Conservation (phyloP, 1,140 invertebrate species). For the Diprion similis region DNA sequence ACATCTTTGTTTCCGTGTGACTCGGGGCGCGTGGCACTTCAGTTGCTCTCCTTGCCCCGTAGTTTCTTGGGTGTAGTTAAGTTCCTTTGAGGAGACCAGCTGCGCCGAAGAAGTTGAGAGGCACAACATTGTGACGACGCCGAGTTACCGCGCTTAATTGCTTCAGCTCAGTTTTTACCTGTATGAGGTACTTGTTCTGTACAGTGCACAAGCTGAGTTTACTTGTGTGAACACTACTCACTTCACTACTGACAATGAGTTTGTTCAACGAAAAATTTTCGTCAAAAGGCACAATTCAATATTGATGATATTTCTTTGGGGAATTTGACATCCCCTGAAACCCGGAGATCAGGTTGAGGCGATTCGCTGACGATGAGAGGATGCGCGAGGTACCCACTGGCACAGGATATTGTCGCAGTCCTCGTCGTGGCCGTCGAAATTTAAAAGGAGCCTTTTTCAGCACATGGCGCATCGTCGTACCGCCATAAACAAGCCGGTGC, state of each 20-base stretch:
- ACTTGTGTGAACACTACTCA: too few species aligned
- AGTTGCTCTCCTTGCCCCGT: not conserved
- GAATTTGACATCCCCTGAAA: too few species aligned
- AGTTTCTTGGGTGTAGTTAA: constrained; percentile 18
- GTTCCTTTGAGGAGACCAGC: constrained; percentile 25
- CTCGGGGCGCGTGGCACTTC: constrained; percentile 6
- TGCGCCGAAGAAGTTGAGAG: constrained; percentile 20
- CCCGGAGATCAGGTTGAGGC: too few species aligned
- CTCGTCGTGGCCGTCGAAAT: constrained; percentile 39
- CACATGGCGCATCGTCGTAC: constrained; percentile 51
- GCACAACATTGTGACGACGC: constrained; percentile 19
- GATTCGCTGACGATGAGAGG: too few species aligned
- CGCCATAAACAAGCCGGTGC: constrained; percentile 54
- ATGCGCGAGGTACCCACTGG: not conserved
- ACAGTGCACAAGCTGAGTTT: too few species aligned
- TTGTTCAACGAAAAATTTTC: too few species aligned
- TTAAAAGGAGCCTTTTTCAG: constrained; percentile 54
- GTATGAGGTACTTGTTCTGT: too few species aligned
- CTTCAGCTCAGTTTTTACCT: not conserved
- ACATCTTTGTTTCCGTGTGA: not conserved
- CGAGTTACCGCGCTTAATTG: constrained; percentile 34
- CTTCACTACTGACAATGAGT: too few species aligned
- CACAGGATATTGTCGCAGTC: not conserved
- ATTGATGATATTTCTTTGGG: too few species aligned
- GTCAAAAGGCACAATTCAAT: too few species aligned